Conservation (phyloP, 2,113 vertebrate species). For the Gopherus flavomarginatus region DNA sequence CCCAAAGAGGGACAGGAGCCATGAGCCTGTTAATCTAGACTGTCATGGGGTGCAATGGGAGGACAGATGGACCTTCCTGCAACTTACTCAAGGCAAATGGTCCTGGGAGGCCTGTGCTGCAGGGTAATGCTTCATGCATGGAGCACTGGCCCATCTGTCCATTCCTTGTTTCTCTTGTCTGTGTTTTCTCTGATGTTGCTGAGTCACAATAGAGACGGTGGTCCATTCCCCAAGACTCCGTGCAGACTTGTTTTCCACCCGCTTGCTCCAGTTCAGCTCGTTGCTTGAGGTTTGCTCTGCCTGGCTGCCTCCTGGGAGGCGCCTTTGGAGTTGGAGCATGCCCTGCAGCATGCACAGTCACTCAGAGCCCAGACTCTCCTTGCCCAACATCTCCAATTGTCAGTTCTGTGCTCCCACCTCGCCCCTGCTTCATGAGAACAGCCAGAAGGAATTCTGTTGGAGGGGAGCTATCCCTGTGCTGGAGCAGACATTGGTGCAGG, state of each 20-base stretch:
- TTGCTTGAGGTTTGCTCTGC: not conserved
- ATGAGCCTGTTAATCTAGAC: not conserved
- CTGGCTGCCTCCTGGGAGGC: not conserved
- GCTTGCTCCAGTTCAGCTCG: too few species aligned
- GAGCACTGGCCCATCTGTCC: not conserved
- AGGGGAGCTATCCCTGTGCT: not conserved
- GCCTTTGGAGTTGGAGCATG: not conserved
- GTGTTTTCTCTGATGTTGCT: not conserved
- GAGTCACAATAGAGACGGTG: not conserved
- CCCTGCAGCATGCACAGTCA: not conserved
- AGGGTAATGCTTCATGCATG: not conserved
- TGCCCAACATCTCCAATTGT: too few species aligned
- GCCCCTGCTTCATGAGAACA: not conserved
- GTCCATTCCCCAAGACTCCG: not conserved
- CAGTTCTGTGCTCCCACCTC: not conserved
- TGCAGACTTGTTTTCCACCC: not conserved
- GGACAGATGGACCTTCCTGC: not conserved
- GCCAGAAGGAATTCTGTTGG: not conserved
- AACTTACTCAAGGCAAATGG: not conserved
- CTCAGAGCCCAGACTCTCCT: not conserved
- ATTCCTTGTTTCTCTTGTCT: not conserved
- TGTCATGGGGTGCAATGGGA: not conserved
- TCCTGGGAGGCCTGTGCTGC: not conserved
- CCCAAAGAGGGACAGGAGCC: rapidly evolving
- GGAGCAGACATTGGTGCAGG: not conserved